Base-by-base conservation (phyloP, 2,113 vertebrate species). In the Grus americana region DNA sequence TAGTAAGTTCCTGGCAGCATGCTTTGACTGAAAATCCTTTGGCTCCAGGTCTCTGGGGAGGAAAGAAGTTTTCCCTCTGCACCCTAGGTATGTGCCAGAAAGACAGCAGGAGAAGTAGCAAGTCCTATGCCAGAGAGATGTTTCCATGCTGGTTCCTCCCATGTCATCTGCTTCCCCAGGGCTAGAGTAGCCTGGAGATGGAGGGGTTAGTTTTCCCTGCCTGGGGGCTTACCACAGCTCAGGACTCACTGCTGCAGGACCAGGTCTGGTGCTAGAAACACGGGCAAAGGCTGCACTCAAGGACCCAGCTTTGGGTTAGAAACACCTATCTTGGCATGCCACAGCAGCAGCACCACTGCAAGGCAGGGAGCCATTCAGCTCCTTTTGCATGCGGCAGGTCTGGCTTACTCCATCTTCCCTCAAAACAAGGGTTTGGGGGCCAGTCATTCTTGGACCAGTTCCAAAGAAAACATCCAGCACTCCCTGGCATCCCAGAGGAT, bases 251-350 rank as follows among this genome's bases (percentile, higher is more conserved):
- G 0, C 12, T 61, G 34, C 10, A 7, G 15, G 32, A 61, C 6
- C 24, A 42, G 8, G 6, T 27, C 44, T 49, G 32, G 12, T 65
- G 54, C 58, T 89, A 63, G 40, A 18, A 71, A 30, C 1, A 1
- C 4, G 17, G 32, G 10, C 71, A 88, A 70, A 78, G 12, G 54
- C 62, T 86, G 44, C 34, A 29, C 36, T 38, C 9, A 26, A n/a
- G 68, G 24, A 34, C 30, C 6, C 68, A 15, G 36, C 19, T 78
- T 27, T 54, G 80, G 24, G 32, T 32, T 17, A 62, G 24, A 26
- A 70, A 50, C 7, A 6, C 24, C 84, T 65, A 24, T 22, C 4
- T 0, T 7, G 50, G 40, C n/a, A 36, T 0, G 1, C 9, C 52
- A 30, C 68, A 85, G 76, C 84, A 90, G 71, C 72, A 62, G 44